These are phyloP conservation scores for Numida meleagris DNA, from an alignment of 2,113 vertebrate species.

Conservation along the genomic window DNA sequence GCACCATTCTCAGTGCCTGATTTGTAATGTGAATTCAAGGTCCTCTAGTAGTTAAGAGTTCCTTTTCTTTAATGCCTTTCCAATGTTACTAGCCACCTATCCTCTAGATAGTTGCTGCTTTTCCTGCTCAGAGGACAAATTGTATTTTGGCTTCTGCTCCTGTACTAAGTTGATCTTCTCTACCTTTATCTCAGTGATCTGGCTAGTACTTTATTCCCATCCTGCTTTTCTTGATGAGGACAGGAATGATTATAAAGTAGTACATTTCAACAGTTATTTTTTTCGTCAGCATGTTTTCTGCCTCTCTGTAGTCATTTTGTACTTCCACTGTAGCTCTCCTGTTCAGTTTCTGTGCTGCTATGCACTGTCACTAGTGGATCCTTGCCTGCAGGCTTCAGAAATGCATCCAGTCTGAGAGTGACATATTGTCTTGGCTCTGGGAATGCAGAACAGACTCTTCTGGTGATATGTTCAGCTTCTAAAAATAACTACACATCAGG, in stretches of 20 bases:
- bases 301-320: background rate
- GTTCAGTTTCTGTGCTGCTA: background rate
- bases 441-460: background rate
- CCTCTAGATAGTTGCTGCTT: background rate
- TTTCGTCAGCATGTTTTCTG: background rate
- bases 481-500: conserved; percentile 47
- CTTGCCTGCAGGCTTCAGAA: background rate
- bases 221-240: background rate
- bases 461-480: background rate
- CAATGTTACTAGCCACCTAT: background rate
- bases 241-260: background rate
- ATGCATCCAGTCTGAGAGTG: background rate
- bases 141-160: background rate
- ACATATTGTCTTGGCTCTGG: conserved; percentile 14
- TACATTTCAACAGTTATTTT: background rate
- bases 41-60: background rate
- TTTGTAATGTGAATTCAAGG: background rate
- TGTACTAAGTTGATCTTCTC: background rate
- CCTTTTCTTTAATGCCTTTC: background rate
- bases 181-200: background rate
- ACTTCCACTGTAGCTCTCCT: background rate
- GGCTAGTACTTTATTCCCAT: rapidly evolving
- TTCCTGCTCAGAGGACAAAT: background rate
- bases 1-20: background rate
- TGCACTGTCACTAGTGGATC: background rate